Evolutionary conservation across 2,888 invertebrate genomes (phyloP).

Genomic region (Sesia bembeciformis): DNA sequence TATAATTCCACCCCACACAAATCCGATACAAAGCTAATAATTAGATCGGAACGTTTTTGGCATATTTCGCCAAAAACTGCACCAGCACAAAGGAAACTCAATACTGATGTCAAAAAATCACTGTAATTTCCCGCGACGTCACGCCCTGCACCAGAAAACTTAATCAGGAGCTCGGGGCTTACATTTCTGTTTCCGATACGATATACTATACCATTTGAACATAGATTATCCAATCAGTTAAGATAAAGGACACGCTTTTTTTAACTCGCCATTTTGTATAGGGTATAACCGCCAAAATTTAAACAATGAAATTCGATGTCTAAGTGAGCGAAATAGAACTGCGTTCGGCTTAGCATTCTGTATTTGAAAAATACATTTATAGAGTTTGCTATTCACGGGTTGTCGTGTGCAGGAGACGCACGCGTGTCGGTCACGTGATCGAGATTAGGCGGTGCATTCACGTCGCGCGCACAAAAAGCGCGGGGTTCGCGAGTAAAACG

Average conservation of each 20-base stretch:
- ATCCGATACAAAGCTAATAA: constrained; percentile 56
- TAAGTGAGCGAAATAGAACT: constrained; percentile 21
- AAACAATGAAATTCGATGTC: constrained; percentile 28
- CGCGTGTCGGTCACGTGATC: constrained; percentile 64
- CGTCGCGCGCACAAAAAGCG: constrained; percentile 59
- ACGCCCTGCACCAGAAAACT: constrained; percentile 59
- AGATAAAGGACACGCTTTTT: constrained; percentile 73
- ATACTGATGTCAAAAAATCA: constrained; percentile 62
- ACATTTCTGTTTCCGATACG: constrained; percentile 72
- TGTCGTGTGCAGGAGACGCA: constrained; percentile 59
- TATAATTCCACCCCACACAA: constrained; percentile 24
- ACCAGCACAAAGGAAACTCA: constrained; percentile 47
- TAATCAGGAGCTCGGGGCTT: constrained; percentile 61
- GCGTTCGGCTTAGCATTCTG: constrained; percentile 15
- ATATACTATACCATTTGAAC: constrained; percentile 67
- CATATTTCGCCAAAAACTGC: constrained; percentile 57
- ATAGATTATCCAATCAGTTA: constrained; percentile 75
- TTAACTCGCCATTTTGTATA: constrained; percentile 23
- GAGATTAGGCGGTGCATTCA: constrained; percentile 66
- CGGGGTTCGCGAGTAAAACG: constrained; percentile 52
- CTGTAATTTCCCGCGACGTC: constrained; percentile 57
- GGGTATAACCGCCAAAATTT: constrained; percentile 33
- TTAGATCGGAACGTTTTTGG: constrained; percentile 57
- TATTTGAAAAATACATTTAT: constrained; percentile 22
- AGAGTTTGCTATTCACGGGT: constrained; percentile 33